Evolutionary conservation across 2,113 vertebrate species (phyloP), one percentile per base, ranked within the genome.

Genomic region (Apteryx mantelli): DNA sequence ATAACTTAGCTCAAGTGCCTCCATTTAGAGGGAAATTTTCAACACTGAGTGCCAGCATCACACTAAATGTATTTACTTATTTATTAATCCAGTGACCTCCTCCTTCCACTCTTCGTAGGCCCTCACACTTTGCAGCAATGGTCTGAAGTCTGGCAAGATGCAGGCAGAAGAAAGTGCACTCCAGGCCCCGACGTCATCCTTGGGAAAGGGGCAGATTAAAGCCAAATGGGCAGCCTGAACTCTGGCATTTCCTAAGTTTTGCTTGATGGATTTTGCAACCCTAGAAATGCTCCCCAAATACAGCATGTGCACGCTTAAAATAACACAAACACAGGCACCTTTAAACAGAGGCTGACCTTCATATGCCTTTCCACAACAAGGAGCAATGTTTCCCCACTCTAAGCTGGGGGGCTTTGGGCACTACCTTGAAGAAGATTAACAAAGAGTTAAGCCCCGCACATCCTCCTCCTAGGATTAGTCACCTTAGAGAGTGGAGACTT

Each of bases 111-210:
- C 16, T 7, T 73, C 18, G 7, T 36, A 19, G 25, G n/a, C 34
- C 15, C 56, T 42, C 40, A 34, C 42, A 21, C 55, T 76, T 58
- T 46, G 16, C 11, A 44, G 40, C 55, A 60, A 42, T 22, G 24
- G 22, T 24, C 42, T 76, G 40, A 60, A 60, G 32, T 60, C 56
- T 44, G 53, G 10, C 40, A 60, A 42, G 30, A 55, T 7, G 11
- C 38, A 66, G 64, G 38, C 26, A 66, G 32, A 48, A 36, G 14
- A 52, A 4, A 1, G 1, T 0, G 0, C 1, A 1, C 63, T 48
- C 56, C 6, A 30, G 48, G 38, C 26, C 50, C 65, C 75, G 26
- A 34, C 60, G 73, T 11, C 26, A 18, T 11, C 36, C 42, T 82
- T 73, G 5, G 3, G 13, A 87, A 87, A 42, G 13, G 12, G 50